Base-by-base conservation (phyloP, 1,140 invertebrate species). In the Nymphalis io region DNA sequence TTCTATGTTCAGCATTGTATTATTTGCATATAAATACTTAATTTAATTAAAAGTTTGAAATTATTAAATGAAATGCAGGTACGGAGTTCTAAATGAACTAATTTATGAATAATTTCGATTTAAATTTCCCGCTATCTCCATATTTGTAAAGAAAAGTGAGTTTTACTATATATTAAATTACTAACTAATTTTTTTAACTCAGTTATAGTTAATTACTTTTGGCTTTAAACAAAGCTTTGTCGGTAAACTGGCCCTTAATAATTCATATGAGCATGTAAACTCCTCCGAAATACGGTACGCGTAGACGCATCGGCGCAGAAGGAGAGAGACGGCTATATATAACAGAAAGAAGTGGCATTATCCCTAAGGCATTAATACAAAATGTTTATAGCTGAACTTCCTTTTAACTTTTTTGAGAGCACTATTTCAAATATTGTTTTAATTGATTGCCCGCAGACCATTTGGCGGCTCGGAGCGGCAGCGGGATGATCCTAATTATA, bases 401-500 rank as follows among this genome's bases (percentile, higher is more conserved):
- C 83, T 83, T 88, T 86, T 85, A 86, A 82, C 78, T 55, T 83
- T 87, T 88, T 89, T 82, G 70, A 70, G 68, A 76, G 78, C 80
- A 87, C 80, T 83, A 89, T 88, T 88, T 88, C 85, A 88, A 88
- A 89, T 89, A 89, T 89, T 88, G 85, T 89, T 89, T 88, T 87
- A 88, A 88, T 88, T 88, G 84, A 88, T 88, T 87, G 84, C 84
- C 77, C 77, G 78, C 81, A 89, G 84, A 87, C 82, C 83, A 84
- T 86, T 86, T 83, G 86, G 84, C 82, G 83, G 78, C 74, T 68
- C 60, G 44, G 76, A 33, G 48, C 72, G 75, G 76, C 72, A 75
- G 73, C 68, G 73, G 68, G 70, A 62, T 71, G 66, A 57, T 18
- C 44, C 74, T 87, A 87, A 88, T 87, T 88, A 85, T 77, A 83